Conservation (phyloP, 2,113 vertebrate genomes). For the Corythoichthys haematopterus region DNA sequence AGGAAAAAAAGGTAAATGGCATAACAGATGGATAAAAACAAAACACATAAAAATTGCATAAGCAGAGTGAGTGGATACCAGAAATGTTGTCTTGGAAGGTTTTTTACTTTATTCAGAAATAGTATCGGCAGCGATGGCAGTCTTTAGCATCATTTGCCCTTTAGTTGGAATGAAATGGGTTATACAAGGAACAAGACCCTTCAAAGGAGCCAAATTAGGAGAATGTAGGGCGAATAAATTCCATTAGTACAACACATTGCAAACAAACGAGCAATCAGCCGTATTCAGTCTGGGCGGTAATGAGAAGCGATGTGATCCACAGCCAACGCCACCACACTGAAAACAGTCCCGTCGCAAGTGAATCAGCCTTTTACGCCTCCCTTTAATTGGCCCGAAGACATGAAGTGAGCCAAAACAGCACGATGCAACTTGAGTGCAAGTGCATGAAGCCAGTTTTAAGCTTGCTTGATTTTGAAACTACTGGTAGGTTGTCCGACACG, state of each 20-base stretch:
- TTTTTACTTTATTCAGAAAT: constrained; percentile 21
- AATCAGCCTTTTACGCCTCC: constrained; percentile 51
- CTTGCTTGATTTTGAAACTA: constrained; percentile 55
- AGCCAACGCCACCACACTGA: constrained; percentile 36
- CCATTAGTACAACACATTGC: constrained; percentile 60
- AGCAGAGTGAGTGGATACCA: constrained; percentile 59
- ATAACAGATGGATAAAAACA: constrained; percentile 30
- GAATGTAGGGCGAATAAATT: constrained; percentile 64
- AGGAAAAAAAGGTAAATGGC: constrained; percentile 36
- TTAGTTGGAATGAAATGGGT: constrained; percentile 42
- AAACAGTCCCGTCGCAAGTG: constrained; percentile 39
- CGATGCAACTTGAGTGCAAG: constrained; percentile 40
- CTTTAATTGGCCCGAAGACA: constrained; percentile 69
- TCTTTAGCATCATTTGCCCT: constrained; percentile 48
- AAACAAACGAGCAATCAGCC: constrained; percentile 64
- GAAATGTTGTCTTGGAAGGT: constrained; percentile 23
- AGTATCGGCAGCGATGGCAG: constrained; percentile 20
- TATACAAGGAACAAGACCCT: constrained; percentile 53
- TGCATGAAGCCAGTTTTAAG: constrained; percentile 53
- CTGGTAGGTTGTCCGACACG: constrained; percentile 45
- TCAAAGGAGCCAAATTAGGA: constrained; percentile 51
- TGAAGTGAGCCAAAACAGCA: constrained; percentile 68
- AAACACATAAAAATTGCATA: constrained; percentile 21
- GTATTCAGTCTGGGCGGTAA: constrained; percentile 29
- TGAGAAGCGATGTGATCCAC: constrained; percentile 23